Evolutionary conservation across 2,797 vertebrate species (phyloP).

Genomic region (Loris lydekkerianus): DNA sequence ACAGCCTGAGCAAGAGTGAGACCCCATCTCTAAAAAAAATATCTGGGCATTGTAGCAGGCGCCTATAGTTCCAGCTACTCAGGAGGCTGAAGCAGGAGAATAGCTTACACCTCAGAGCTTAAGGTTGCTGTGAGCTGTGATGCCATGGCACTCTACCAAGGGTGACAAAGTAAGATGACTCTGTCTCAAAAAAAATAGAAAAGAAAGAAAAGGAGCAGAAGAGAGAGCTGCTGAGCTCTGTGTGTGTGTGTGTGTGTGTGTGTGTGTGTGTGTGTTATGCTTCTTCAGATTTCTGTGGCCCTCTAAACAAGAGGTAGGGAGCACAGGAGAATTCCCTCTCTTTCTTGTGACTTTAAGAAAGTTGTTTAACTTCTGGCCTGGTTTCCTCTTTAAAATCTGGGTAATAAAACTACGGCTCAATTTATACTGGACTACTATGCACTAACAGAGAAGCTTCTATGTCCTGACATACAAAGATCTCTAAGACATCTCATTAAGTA

Average conservation of each 20-base stretch:
- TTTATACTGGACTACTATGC: background rate
- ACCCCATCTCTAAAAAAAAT: no score
- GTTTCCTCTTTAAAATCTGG: constrained; percentile 5
- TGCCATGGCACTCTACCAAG: no score
- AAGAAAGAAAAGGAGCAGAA: background rate
- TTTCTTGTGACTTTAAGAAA: constrained; percentile 33
- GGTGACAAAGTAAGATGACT: no score
- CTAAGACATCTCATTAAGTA: background rate
- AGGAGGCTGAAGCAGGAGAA: no score
- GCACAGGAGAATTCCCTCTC: background rate
- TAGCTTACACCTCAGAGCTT: no score
- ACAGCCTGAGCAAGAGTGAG: no score
- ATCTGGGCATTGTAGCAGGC: no score
- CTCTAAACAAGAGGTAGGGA: background rate
- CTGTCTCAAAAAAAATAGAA: no score
- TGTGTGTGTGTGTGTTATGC: background rate
- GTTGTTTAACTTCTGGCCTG: background rate
- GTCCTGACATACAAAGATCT: background rate
- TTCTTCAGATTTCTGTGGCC: constrained; percentile 22
- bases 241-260: background rate
- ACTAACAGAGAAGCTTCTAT: background rate
- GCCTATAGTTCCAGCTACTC: no score
- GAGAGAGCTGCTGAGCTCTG: background rate
- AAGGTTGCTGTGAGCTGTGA: no score
- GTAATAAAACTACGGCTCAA: background rate